Conservation (phyloP, 92 coral and sea anemone species). For the Parazoanthus atlanticus region DNA sequence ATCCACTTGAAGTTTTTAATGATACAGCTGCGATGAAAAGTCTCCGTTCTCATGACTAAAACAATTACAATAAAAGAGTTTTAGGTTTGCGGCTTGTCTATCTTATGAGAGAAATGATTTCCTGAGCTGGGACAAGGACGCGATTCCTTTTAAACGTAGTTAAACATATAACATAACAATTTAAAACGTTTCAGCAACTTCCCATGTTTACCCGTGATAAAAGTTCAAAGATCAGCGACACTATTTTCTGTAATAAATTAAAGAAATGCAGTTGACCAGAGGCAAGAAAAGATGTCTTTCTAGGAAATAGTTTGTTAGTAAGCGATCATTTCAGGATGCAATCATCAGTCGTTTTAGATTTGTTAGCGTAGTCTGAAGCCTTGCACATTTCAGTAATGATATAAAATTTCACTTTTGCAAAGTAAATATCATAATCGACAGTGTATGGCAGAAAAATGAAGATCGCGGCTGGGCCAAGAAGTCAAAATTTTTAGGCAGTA, state of each 20-base stretch:
- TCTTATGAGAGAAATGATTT: neutral
- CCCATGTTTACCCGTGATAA: neutral
- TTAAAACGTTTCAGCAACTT: neutral
- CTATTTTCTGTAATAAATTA: too few species aligned
- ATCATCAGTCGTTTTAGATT: neutral
- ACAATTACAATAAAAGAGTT: neutral
- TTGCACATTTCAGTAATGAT: too few species aligned
- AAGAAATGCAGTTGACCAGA: neutral
- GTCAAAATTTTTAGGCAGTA: neutral
- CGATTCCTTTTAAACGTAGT: neutral
- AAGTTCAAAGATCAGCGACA: neutral
- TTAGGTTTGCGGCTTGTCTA: neutral
- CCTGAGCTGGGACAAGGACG: neutral
- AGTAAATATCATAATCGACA: neutral
- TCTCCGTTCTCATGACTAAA: neutral
- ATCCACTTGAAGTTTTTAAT: neutral
- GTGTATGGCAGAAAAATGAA: neutral
- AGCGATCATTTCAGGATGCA: neutral
- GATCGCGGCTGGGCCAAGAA: neutral
- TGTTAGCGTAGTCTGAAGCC: neutral
- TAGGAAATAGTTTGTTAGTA: neutral
- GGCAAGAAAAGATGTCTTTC: neutral
- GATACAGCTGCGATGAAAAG: neutral
- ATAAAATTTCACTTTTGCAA: too few species aligned
- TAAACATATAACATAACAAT: neutral